Base-by-base conservation (phyloP, 2,888 invertebrate species). In the Adineta ricciae region DNA sequence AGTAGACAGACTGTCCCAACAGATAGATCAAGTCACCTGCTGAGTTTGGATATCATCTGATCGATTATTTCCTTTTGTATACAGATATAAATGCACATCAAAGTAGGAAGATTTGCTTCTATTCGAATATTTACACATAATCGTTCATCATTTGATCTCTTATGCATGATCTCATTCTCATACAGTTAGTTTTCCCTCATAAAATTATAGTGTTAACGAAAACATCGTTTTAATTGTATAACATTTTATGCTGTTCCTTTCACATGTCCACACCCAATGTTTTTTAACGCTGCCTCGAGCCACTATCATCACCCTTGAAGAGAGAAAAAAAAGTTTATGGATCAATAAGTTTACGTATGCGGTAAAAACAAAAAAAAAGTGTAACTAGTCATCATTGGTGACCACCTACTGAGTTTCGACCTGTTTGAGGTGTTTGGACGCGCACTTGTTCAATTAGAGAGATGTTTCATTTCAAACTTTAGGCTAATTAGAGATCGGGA, bases 381-480 rank as follows among this genome's bases (percentile, higher is more conserved):
- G 64, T 14, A 64, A 64, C 32, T 64, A 36, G 64, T 64, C 64
- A 64, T 64, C 64, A 64, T 21, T 64, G 64, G 4, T 64, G 64
- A 64, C 64, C 64, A 64, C 64, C 64, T 64, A 64, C 64, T 19
- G 64, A 64, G 32, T 64, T 64, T 64, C 19, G 64, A 64, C 64
- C 64, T 64, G 32, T 64, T 64, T 64, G 64, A 64, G 64, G 64
- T 64, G 64, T 64, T 64, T 64, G 64, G 64, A 64, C 64, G 64
- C 64, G 64, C 64, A 64, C 64, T 64, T 64, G 64, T 64, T 64
- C 64, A 64, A 64, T 64, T 64, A 64, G 32, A 64, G 64, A 32
- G 64, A 64, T 64, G 64, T 64, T 64, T 64, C 64, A 64, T 64
- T 64, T 32, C 32, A 36, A 64, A 32, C 19, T 64, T 64, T 14